phyloP scores from a whole-genome alignment of 2,797 vertebrate genomes.

The Rhynchotus rufescens region DNA sequence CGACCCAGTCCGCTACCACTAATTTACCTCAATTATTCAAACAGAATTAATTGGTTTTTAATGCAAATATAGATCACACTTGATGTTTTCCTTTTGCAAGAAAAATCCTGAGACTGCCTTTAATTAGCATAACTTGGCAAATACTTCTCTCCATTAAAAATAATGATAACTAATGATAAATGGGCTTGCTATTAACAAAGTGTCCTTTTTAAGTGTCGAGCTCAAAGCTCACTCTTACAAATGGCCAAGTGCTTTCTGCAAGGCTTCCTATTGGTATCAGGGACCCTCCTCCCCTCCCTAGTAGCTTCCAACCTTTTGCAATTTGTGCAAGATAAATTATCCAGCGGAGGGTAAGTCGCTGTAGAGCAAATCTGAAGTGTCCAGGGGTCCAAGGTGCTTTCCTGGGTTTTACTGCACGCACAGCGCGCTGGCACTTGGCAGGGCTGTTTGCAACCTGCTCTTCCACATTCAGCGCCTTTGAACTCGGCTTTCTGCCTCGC shows the following conservation, averaged over 20 bases:
- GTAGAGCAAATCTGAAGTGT: fast-evolving
- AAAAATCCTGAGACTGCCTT: neutral
- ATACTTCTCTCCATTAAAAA: slow-evolving; percentile 20
- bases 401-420: neutral
- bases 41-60: slow-evolving; percentile 43
- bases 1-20: slow-evolving; percentile 27
- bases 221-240: neutral
- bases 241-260: fast-evolving
- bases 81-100: slow-evolving; percentile 12
- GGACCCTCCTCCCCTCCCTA: neutral
- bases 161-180: slow-evolving; percentile 26
- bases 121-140: slow-evolving; percentile 41
- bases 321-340: neutral
- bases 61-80: slow-evolving; percentile 38
- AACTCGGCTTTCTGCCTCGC: neutral
- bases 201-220: neutral
- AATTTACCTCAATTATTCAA: slow-evolving; percentile 60
- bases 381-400: neutral
- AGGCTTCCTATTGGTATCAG: neutral
- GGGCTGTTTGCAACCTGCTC: neutral
- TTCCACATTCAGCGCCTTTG: neutral
- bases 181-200: neutral
- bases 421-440: neutral
- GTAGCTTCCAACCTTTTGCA: neutral
- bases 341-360: neutral